Base-by-base conservation (phyloP, 2,113 vertebrate species). In the Vulpes vulpes region DNA sequence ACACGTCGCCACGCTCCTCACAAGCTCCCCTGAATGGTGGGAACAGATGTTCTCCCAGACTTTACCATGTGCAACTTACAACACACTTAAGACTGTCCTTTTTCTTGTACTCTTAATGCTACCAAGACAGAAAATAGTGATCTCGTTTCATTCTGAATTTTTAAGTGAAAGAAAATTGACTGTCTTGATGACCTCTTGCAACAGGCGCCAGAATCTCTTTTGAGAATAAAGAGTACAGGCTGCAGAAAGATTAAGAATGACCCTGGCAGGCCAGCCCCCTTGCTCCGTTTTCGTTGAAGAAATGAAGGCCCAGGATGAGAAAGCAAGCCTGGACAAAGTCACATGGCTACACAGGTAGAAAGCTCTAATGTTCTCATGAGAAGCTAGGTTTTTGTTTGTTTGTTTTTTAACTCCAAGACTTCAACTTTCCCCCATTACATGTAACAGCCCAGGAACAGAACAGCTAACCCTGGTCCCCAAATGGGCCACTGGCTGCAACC, bases 91-190 rank as follows among this genome's bases (percentile, higher is more conserved):
- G 57, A 76, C 4, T 55, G 14, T 5, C 49, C 69, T 57, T 85
- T 92, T 69, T 35, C 71, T 94, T 25, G 57, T 22, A 74, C 32
- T 88, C 23, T 53, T 67, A 55, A 83, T 69, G 88, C 55, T 62
- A 69, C n/a, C 30, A 71, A 65, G 67, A 94, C 16, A 74, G 32
- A 74, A 80, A 80, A 91, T n/a, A 16, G 30, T 7, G 53, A 51
- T 86, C 35, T 35, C 51, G 78, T 81, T 85, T 82, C 32, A n/a
- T 30, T 95, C 57, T 22, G 12, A 93, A 82, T 60, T 81, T 95
- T 83, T 83, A 35, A 80, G 51, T 82, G 32, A 25, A 5, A 62
- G 84, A 88, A 95, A 78, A 69, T 8, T 32, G 62, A 25, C 53
- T 83, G 53, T 59, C 16, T 97, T 86, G 38, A 81, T 53, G 23